Evolutionary conservation across 2,797 vertebrate species (phyloP).

Genomic region (Amazonetta brasiliensis): DNA sequence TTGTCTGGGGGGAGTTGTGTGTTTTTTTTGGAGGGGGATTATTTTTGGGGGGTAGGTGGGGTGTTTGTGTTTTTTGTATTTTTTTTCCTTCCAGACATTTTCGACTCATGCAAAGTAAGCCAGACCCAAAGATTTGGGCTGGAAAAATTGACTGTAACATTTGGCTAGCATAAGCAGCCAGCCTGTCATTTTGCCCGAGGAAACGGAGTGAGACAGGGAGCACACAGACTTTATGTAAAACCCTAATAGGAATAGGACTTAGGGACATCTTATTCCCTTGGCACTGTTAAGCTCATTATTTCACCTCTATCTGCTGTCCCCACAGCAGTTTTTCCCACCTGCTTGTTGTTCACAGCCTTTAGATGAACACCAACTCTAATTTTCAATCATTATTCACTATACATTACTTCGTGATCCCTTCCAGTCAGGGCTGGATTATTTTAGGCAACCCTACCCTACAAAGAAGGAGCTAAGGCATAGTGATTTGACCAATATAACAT

Average conservation of each 20-base stretch:
- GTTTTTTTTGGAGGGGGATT: no score
- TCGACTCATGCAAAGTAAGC: neutral
- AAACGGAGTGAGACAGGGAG: neutral
- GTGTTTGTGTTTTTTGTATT: neutral
- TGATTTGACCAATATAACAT: neutral
- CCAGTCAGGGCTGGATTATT: neutral
- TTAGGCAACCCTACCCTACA: neutral
- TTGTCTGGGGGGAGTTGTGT: neutral
- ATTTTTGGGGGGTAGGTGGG: neutral
- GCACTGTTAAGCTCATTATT: conserved; percentile 22
- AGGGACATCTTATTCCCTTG: conserved; percentile 19
- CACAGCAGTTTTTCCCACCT: neutral
- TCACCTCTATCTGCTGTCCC: conserved; percentile 5
- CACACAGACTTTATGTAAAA: conserved; percentile 20
- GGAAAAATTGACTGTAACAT: conserved; percentile 10
- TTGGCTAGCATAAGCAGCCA: neutral
- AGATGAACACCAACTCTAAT: conserved; percentile 6
- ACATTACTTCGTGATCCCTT: neutral
- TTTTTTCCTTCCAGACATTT: neutral
- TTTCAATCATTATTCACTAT: conserved; percentile 10
- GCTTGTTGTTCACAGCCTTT: neutral
- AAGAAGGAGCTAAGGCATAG: neutral
- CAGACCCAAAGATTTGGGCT: neutral
- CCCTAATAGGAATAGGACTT: conserved; percentile 15
- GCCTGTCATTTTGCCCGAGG: conserved; percentile 31